These are phyloP conservation scores for Rhyacophila evoluta DNA, from an alignment of 2,888 invertebrate genomes.

Conservation along the genomic window DNA sequence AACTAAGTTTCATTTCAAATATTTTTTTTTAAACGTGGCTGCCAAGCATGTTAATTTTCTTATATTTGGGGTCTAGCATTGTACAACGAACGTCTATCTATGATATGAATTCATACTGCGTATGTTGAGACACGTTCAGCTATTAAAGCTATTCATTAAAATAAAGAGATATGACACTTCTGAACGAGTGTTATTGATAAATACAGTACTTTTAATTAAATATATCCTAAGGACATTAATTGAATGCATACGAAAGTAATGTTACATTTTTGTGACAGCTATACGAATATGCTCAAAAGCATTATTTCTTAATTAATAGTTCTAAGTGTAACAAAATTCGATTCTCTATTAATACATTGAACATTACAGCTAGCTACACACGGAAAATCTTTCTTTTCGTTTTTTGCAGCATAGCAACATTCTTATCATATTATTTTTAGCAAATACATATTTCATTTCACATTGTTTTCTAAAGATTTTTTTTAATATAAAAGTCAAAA, in stretches of 20 bases:
- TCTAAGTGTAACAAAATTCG: conserved; percentile 9
- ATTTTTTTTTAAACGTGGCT: neutral
- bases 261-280: conserved; percentile 15
- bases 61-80: conserved; percentile 28
- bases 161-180: conserved; percentile 39
- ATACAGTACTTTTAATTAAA: neutral
- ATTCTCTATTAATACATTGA: conserved; percentile 11
- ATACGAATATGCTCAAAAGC: neutral
- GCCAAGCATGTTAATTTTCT: conserved; percentile 23
- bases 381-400: neutral
- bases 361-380: conserved; percentile 5
- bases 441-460: neutral
- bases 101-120: conserved; percentile 37
- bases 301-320: neutral
- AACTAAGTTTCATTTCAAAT: neutral
- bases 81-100: neutral
- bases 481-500: conserved; percentile 33
- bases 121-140: conserved; percentile 11
- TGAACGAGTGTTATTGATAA: conserved; percentile 16
- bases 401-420: conserved; percentile 4
- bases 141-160: conserved; percentile 32
- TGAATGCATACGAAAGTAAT: conserved; percentile 3
- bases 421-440: neutral
- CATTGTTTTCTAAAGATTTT: neutral
- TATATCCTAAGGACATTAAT: conserved; percentile 34